Percentiles rank a stretch among this genome's conserved stretches.
Conservation (phyloP, 2,888 invertebrate genomes). For the Calliphora vomitoria region DNA sequence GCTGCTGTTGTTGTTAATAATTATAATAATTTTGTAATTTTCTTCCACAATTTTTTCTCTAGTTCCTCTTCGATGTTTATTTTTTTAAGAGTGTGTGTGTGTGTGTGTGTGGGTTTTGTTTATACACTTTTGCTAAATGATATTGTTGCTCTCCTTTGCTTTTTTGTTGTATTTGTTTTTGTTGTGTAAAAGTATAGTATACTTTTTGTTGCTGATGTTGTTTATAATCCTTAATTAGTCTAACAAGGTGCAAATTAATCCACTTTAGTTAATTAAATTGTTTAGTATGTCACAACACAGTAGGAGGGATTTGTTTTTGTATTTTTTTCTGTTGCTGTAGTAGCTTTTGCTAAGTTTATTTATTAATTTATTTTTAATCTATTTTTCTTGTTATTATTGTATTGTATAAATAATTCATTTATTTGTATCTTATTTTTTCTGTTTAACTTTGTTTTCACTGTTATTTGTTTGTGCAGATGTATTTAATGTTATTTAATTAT, state of each 20-base stretch:
- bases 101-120: not conserved
- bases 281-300: conserved; percentile 64
- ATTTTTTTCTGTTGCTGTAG: not conserved
- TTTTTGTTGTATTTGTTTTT: conserved; percentile 31
- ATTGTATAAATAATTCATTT: conserved; percentile 5
- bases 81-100: not conserved
- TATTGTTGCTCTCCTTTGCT: conserved; percentile 25
- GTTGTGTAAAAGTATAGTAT: not conserved
- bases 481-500: not conserved
- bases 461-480: not conserved
- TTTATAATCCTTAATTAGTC: conserved; percentile 83
- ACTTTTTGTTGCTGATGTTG: conserved; percentile 61
- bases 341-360: not conserved
- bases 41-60: conserved; percentile 10
- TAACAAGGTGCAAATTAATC: conserved; percentile 84
- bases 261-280: conserved; percentile 83
- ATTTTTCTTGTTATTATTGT: conserved; percentile 6
- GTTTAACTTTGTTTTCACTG: not conserved
- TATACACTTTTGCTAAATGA: conserved; percentile 7
- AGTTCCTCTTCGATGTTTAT: conserved; percentile 10
- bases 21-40: conserved; percentile 39
- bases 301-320: conserved; percentile 29
- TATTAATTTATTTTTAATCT: conserved; percentile 28
- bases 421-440: not conserved
- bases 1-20: conserved; percentile 38